Base-by-base conservation (phyloP, 1,140 invertebrate genomes). In the Triops longicaudatus region DNA sequence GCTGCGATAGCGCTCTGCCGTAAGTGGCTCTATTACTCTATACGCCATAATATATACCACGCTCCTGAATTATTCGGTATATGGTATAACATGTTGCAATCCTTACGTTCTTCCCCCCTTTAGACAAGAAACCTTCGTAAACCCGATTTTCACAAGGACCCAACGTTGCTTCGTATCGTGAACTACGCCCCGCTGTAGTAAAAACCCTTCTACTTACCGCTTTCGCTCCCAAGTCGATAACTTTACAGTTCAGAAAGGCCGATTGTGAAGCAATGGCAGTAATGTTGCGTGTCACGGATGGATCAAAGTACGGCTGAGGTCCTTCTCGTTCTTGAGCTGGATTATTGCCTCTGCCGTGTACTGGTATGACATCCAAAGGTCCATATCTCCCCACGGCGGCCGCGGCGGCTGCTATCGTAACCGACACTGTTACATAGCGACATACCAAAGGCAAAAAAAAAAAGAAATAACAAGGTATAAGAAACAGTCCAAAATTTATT, bases 221-320 rank as follows among this genome's bases (percentile, higher is more conserved):
- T 76, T 76, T 78, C 14, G 27, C 75, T 73, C 78, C 78, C 26
- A 78, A 63, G 72, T 76, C 74, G 43, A 75, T 76, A 17, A 78
- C 78, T 73, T 73, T 72, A 43, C 78, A 78, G 26, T 78, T 63
- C 26, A 78, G 72, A 31, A 76, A 78, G 14, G 78, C 75, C 42
- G 78, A 28, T 72, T 78, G 78, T 14, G 74, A 73, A 22, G 78
- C 50, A 11, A 78, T 37, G 14, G 78, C 78, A 12, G 78, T 78
- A 50, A 78, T 50, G 78, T 78, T 78, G 28, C 78, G 78, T 71
- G 76, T 75, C 22, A 76, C n/a, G 26, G 72, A 72, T 17, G 71
- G 27, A 44, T 78, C 78, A 43, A 78, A 78, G 10, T 44, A 44
- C 22, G 78, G 78, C 72, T 78, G 78, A 17, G 78, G 78, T 41